Evolutionary conservation across 2,113 vertebrate species (phyloP), one percentile per base, ranked within the genome.

Genomic region (Phylloscopus whistleri): DNA sequence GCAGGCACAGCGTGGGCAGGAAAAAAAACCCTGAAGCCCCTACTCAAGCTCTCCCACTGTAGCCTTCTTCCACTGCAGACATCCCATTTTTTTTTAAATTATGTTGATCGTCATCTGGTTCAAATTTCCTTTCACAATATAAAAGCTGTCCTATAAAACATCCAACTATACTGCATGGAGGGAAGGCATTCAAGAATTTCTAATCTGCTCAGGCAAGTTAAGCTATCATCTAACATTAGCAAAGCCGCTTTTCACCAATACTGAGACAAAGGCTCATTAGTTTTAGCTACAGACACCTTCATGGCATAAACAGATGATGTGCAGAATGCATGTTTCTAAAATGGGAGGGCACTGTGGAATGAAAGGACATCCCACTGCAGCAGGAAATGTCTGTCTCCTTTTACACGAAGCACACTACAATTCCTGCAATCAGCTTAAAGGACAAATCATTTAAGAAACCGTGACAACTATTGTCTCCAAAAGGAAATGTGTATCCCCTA

Each of bases 351-450:
- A 51, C 35, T 66, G 63, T 41, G 18, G 30, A 27, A 77, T 60
- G 31, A 55, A 89, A 64, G 63, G 8, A 44, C 21, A 56, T 11
- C 30, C 74, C 16, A 9, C 48, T 48, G 72, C 72, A 85, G 75
- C 46, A 89, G 51, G 23, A 89, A 76, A 66, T 3, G 28, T 35
- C 80, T 48, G 53, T 35, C 76, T 77, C 44, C 70, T 80, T 16
- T 73, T 46, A 30, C 44, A 35, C 0, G 0, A 48, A 44, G 21
- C 21, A 64, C 0, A 0, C 9, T 58, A 24, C 31, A 46, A n/a
- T 26, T 58, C 60, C 59, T 81, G 43, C 56, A 39, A 48, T 13
- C 87, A 48, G 8, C 51, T 66, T n/a, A 41, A 53, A 87, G 41
- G 33, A 26, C 37, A 41, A 81, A 19, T 37, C 2, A 77, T 24